Base-by-base conservation (phyloP, 2,888 invertebrate genomes). In the Epinotia nisella region DNA sequence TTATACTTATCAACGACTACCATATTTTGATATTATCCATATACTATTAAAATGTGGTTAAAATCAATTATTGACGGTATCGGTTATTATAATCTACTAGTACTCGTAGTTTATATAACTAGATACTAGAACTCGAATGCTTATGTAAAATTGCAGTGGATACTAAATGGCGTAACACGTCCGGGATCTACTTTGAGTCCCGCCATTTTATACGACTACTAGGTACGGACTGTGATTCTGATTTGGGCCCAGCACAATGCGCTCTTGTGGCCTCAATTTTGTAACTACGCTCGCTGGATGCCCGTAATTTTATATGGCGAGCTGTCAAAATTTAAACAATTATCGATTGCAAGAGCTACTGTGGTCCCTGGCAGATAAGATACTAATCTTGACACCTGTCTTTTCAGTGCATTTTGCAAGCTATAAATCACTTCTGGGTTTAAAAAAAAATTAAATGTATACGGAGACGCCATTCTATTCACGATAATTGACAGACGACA, bases 121-220 rank as follows among this genome's bases (percentile, higher is more conserved):
- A 49, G 49, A 15, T 39, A 15, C 35, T 39, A 39, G 53, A 53
- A 39, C 64, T 51, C 21, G 21, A 62, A 35, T 64, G 35, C 35
- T 65, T 65, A 65, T 65, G 19, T 65, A 65, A 64, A 53, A 15
- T 39, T 53, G 53, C 39, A 35, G 17, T 51, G 17, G 35, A 64
- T 51, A 51, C 39, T 65, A 21, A 39, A 65, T 65, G 39, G 29
- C 65, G 65, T 65, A 55, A 65, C 39, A 35, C 53, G 53, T 39
- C 51, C 35, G 65, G 65, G 21, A 65, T 65, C 35, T 19, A 35
- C 64, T 19, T 39, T 15, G 15, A 53, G 10, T 65, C 65, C 65
- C 55, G 65, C 39, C 39, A 53, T 55, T 65, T 53, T 45, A 11
- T 35, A 35, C 53, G 19, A 55, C n/a, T 9, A 3, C n/a, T n/a